Conservation (phyloP, 2,797 vertebrate genomes). For the Onychomys arenicola region DNA sequence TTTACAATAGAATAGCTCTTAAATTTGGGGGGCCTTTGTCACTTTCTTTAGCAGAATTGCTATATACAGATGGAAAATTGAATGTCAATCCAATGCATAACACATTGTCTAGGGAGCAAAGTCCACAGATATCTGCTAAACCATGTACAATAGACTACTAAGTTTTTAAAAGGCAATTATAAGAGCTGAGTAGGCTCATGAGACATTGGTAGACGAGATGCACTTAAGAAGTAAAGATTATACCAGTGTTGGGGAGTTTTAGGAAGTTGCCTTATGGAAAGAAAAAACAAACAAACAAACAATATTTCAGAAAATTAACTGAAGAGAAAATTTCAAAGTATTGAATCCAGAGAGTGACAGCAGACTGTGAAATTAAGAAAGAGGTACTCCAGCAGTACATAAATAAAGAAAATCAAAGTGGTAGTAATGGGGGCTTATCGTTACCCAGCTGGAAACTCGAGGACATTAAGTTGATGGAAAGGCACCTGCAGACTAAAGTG, state of each 20-base stretch:
- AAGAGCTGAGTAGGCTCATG: constrained; percentile 27
- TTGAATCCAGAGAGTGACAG: constrained; percentile 49
- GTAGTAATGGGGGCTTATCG: neutral
- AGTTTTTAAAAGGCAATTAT: neutral
- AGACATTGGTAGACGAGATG: constrained; percentile 2
- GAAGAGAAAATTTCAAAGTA: constrained; percentile 59
- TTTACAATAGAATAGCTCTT: neutral
- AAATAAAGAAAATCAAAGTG: constrained; percentile 28
- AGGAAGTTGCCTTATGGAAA: neutral
- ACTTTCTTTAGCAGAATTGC: constrained; percentile 45
- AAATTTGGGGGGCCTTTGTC: neutral
- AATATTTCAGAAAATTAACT: constrained; percentile 63
- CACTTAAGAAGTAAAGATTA: neutral
- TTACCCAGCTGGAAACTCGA: neutral
- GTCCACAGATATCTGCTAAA: neutral
- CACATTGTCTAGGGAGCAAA: neutral
- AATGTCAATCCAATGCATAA: neutral
- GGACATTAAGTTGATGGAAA: constrained; percentile 48
- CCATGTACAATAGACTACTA: neutral
- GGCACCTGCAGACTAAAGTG: neutral
- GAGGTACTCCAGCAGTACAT: constrained; percentile 3
- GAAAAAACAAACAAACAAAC: constrained; percentile 14
- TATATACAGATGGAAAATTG: constrained; percentile 26
- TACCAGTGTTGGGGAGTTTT: constrained; percentile 45
- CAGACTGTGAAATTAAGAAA: constrained; percentile 65